These are phyloP conservation scores for Monodelphis domestica DNA, from an alignment of 2,797 vertebrate species.

Conservation along the genomic window DNA sequence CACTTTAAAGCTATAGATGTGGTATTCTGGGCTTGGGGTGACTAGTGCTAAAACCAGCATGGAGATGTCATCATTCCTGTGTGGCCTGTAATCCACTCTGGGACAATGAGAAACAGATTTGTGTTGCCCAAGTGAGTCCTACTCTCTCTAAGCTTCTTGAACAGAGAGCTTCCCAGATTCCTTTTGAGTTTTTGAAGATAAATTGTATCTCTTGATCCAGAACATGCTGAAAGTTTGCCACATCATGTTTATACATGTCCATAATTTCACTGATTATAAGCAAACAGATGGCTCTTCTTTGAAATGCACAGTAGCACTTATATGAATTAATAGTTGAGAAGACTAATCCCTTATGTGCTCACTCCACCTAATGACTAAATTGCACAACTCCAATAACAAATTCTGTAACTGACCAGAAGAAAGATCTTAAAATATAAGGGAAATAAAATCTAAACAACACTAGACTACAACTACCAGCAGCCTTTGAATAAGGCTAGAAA, in stretches of 20 bases:
- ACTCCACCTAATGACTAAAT: too few species aligned
- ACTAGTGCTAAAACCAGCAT: not conserved
- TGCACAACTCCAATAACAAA: too few species aligned
- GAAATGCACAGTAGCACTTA: not conserved
- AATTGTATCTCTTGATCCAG: not conserved
- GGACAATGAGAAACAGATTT: not conserved
- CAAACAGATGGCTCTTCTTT: not conserved
- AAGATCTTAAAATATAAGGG: too few species aligned
- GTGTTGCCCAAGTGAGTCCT: not conserved
- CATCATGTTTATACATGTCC: not conserved
- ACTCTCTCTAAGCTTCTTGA: not conserved
- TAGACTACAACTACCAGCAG: too few species aligned
- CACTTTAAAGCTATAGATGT: rapidly evolving
- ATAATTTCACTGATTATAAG: not conserved
- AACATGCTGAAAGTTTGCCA: not conserved
- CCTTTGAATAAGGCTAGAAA: too few species aligned
- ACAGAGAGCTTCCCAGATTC: not conserved
- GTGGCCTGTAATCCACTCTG: not conserved
- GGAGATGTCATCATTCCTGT: conserved; percentile 18
- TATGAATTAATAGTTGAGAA: too few species aligned
- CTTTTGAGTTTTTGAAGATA: not conserved
- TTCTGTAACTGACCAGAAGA: too few species aligned
- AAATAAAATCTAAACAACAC: too few species aligned
- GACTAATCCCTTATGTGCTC: too few species aligned
- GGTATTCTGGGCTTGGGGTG: not conserved